Evolutionary conservation across 2,113 vertebrate species (phyloP).

Genomic region (Phrynosoma platyrhinos): DNA sequence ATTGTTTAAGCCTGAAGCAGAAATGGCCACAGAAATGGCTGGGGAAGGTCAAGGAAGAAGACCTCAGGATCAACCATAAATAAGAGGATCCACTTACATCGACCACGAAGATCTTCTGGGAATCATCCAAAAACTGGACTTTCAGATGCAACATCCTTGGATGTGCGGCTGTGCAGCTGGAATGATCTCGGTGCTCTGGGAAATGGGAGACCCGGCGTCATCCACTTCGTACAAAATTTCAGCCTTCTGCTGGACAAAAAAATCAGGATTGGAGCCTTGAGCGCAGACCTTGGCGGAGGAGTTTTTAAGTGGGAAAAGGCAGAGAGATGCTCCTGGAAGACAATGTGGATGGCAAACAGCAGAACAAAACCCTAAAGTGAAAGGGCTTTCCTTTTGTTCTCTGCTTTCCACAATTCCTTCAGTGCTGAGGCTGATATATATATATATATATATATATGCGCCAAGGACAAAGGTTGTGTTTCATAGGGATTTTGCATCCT

Average conservation of each 20-base stretch:
- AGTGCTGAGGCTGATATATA: background rate
- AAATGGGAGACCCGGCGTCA: slow-evolving; percentile 48
- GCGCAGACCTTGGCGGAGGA: background rate
- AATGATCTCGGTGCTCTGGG: slow-evolving; percentile 7
- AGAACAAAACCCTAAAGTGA: background rate
- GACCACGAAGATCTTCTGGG: slow-evolving; percentile 86
- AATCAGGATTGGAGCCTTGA: slow-evolving; percentile 30
- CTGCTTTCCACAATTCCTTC: background rate
- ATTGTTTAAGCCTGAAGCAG: no score
- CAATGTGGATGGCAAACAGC: background rate
- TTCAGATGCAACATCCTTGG: slow-evolving; percentile 83
- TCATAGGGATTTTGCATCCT: background rate
- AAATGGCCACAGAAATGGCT: background rate
- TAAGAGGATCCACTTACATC: slow-evolving; percentile 80
- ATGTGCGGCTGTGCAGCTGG: slow-evolving; percentile 51
- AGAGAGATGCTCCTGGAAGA: background rate
- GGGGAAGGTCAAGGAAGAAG: slow-evolving; percentile 28
- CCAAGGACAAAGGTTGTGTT: background rate
- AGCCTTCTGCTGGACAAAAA: slow-evolving; percentile 67
- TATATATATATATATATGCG: background rate
- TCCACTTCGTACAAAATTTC: slow-evolving; percentile 60
- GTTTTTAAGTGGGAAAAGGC: slow-evolving; percentile 23
- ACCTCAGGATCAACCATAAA: slow-evolving; percentile 55
- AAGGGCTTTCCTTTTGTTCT: background rate
- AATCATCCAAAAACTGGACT: slow-evolving; percentile 86